Base-by-base conservation (phyloP, 1,140 invertebrate species). In the Drosophila obscura region DNA sequence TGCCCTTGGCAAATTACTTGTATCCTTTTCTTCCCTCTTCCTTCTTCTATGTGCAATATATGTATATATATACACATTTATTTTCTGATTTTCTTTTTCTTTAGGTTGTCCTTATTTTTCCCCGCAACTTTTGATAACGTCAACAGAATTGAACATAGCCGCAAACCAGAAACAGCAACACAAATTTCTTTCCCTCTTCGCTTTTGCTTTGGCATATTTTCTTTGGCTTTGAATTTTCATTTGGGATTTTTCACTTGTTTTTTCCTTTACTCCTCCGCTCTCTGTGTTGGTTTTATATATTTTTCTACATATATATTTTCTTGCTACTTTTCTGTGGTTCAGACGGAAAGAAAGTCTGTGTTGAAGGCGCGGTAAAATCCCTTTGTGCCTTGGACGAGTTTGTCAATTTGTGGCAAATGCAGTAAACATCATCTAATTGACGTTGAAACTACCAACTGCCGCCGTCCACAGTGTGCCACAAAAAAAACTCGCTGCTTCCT, bases 371-470 rank as follows among this genome's bases (percentile, higher is more conserved):
- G 35, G 35, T 45, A 64, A 57, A 45, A 28, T 46, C 49, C 63
- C 57, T 71, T 67, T 78, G 75, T 83, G 62, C 50, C 53, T 35
- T 66, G 56, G 73, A 77, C 43, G 64, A 78, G 81, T 87, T 85
- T 82, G 82, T 85, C 82, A 85, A 87, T 87, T 82, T 85, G 82
- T 65, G 71, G 81, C 78, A 82, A 85, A 78, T 87, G 74, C 83
- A 85, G 78, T 78, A 81, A 85, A 87, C 82, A 87, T 82, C 73
- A 85, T 78, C 82, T 85, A 85, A 85, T 85, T 85, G 82, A 85
- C 77, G 77, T 85, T 81, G 74, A 87, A 85, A 81, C 79, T 85
- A 80, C 72, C 76, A 22, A 43, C 48, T 48, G 62, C 58, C 57
- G 22, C 45, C 26, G 5, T 5, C 56, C 26, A 41, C 45, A 73